Evolutionary conservation across 2,797 vertebrate species (phyloP).

Genomic region (Pelochelys cantorii): DNA sequence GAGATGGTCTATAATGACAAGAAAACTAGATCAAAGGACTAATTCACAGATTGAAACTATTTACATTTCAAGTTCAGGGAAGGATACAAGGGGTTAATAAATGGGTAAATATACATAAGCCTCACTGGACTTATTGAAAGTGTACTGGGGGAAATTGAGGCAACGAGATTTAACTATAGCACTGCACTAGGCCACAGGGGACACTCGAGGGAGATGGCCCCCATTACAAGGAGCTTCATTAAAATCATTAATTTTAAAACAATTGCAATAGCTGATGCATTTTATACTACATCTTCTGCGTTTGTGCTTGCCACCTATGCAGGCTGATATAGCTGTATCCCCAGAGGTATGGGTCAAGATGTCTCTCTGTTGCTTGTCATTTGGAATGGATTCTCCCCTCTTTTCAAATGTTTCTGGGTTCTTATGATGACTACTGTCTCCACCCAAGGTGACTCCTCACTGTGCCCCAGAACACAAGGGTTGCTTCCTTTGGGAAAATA

Average conservation of each 20-base stretch:
- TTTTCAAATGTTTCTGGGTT: background rate
- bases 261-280: background rate
- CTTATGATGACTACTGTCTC: background rate
- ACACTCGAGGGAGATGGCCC: background rate
- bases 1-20: conserved; percentile 4
- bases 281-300: background rate
- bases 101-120: background rate
- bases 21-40: conserved; percentile 72
- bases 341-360: background rate
- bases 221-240: background rate
- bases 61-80: conserved; percentile 69
- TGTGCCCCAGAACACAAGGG: background rate
- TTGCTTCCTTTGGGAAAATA: background rate
- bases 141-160: background rate
- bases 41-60: conserved; percentile 70
- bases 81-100: background rate
- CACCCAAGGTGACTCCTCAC: background rate
- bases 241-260: background rate
- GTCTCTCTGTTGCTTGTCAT: background rate
- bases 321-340: background rate
- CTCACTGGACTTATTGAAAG: background rate
- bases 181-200: background rate
- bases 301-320: background rate
- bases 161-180: background rate
- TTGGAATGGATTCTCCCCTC: background rate